Conservation (phyloP, 2,113 vertebrate genomes). For the Cavia aperea region DNA sequence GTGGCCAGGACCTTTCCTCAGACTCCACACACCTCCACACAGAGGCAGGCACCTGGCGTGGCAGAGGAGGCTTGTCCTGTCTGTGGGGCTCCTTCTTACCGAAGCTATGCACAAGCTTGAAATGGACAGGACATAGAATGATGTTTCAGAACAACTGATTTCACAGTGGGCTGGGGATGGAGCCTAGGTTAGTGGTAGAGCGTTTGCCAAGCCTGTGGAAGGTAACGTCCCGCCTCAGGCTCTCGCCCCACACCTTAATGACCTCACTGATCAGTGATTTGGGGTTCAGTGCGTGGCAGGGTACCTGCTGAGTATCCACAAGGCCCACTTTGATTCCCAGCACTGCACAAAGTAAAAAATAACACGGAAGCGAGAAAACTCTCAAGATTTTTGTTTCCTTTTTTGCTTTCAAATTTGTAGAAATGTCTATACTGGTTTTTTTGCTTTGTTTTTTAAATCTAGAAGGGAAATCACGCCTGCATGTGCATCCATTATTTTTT, state of each 20-base stretch:
- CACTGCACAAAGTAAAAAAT: not conserved
- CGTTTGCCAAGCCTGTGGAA: not conserved
- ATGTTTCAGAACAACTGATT: not conserved
- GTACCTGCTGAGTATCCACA: too few relatives aligned
- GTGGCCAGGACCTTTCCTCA: not conserved
- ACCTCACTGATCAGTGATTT: not conserved
- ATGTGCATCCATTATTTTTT: not conserved
- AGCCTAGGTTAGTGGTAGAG: not conserved
- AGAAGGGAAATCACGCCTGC: not conserved
- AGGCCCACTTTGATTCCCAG: not conserved
- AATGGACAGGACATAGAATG: not conserved
- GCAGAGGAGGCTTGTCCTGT: not conserved
- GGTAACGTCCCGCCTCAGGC: not conserved
- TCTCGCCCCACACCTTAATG: not conserved
- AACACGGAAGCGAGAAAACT: not conserved
- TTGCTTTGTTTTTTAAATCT: not conserved
- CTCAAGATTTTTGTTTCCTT: not conserved
- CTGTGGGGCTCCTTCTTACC: not conserved
- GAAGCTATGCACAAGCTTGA: not conserved
- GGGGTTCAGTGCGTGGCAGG: not conserved
- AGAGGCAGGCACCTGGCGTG: rapidly evolving
- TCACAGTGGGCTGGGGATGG: not conserved
- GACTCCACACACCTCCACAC: not conserved
- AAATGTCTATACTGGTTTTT: not conserved
- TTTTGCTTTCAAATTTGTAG: not conserved